Conservation (phyloP, 2,888 invertebrate genomes). For the Mayetiola destructor region DNA sequence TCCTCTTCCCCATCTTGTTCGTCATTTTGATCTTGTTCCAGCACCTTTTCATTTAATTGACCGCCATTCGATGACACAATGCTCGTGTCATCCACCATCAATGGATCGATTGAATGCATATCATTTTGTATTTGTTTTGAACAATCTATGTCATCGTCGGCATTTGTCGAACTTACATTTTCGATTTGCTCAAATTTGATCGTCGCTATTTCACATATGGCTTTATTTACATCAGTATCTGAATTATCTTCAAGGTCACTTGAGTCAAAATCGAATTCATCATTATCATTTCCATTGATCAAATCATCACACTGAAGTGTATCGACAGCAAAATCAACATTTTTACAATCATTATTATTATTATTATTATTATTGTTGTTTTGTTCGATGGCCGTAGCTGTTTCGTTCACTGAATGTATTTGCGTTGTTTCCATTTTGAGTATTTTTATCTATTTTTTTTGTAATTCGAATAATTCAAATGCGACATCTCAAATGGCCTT, state of each 20-base stretch:
- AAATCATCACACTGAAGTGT: neutral
- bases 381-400: neutral
- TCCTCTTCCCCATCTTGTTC: slow-evolving; percentile 19
- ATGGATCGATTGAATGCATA: neutral
- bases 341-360: neutral
- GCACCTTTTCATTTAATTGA: neutral
- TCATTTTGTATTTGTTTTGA: neutral
- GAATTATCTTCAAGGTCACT: slow-evolving; percentile 22
- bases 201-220: too few species aligned
- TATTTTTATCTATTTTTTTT: too few species aligned
- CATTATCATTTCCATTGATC: neutral
- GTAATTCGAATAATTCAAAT: too few species aligned
- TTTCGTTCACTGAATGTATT: too few species aligned
- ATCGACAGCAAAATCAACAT: neutral
- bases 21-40: neutral
- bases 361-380: neutral
- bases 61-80: neutral
- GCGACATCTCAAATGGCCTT: too few species aligned
- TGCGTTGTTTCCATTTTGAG: too few species aligned
- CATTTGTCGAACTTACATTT: neutral
- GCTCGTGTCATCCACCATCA: too few species aligned
- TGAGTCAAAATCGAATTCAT: neutral
- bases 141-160: neutral
- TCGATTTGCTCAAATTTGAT: neutral
- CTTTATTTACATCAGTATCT: slow-evolving; percentile 17